Evolutionary conservation across 2,797 vertebrate genomes (phyloP).

Genomic region (Scyliorhinus canicula): DNA sequence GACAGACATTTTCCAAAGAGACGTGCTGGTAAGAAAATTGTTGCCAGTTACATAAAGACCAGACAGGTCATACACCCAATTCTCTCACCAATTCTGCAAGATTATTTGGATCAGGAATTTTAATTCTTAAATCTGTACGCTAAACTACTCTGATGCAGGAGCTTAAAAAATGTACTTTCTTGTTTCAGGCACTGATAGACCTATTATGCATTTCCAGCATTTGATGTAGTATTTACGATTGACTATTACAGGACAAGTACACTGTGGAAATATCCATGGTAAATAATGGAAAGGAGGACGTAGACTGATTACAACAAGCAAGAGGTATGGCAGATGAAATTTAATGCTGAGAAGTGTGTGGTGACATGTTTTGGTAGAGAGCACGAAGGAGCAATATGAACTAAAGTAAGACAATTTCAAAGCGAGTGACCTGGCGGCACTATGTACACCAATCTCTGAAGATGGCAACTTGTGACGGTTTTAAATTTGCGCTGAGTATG

Average conservation of each 20-base stretch:
- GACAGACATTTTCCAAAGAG: constrained; percentile 2
- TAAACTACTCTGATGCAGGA: background rate
- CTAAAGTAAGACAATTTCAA: background rate
- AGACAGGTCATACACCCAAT: background rate
- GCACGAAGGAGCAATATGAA: background rate
- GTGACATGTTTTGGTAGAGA: background rate
- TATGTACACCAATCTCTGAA: background rate
- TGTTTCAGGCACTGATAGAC: background rate
- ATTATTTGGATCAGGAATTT: background rate
- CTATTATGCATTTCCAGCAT: background rate
- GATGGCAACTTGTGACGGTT: background rate
- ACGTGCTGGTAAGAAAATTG: background rate
- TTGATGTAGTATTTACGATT: background rate
- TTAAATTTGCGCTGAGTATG: background rate
- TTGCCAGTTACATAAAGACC: background rate
- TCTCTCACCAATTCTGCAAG: background rate
- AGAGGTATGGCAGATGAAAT: background rate
- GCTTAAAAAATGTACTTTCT: background rate
- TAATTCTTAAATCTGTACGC: background rate
- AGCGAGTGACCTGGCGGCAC: background rate
- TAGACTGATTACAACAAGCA: background rate
- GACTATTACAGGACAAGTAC: background rate
- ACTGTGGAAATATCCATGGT: background rate
- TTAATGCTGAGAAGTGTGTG: too few relatives aligned
- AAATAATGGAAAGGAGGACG: background rate